Percentiles rank a stretch among this genome's conserved stretches.
Evolutionary conservation across 2,113 vertebrate species (phyloP).

Genomic region (Albula glossodonta): DNA sequence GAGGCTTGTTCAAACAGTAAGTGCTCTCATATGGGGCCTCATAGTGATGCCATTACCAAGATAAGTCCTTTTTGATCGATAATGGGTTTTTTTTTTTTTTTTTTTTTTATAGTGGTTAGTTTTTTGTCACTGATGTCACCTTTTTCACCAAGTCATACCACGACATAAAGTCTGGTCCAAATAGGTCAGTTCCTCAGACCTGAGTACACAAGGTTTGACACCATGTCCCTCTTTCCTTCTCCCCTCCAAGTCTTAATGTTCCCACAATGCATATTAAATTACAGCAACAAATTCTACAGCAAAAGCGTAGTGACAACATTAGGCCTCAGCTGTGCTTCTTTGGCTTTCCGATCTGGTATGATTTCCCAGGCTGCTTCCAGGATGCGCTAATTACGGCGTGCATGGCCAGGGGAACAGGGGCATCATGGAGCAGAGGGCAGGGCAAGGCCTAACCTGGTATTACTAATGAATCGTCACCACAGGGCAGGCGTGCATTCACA

Average conservation of each 20-base stretch:
- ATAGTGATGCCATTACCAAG: too few species aligned
- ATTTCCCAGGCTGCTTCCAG: not conserved
- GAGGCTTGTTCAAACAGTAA: too few species aligned
- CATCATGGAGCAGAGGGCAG: not conserved
- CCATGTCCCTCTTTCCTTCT: too few species aligned
- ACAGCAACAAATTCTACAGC: not conserved
- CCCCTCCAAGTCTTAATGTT: not conserved
- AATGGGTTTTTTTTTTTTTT: too few species aligned
- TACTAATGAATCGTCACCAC: not conserved
- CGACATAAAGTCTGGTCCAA: too few species aligned
- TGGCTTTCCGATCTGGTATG: not conserved
- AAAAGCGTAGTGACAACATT: not conserved
- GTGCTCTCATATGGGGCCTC: too few species aligned
- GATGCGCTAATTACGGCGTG: not conserved
- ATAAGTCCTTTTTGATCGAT: too few species aligned
- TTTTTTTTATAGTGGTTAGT: too few species aligned
- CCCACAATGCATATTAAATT: not conserved
- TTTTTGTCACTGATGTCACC: too few species aligned
- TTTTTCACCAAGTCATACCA: too few species aligned
- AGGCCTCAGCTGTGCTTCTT: not conserved
- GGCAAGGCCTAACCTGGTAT: not conserved
- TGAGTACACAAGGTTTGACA: too few species aligned
- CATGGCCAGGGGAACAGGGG: not conserved
- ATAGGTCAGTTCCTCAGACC: too few species aligned
- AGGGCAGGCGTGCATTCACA: not conserved